Conservation (phyloP, 30 jellyfish, hydroid and myxozoan species). For the Aurelia sp. region DNA sequence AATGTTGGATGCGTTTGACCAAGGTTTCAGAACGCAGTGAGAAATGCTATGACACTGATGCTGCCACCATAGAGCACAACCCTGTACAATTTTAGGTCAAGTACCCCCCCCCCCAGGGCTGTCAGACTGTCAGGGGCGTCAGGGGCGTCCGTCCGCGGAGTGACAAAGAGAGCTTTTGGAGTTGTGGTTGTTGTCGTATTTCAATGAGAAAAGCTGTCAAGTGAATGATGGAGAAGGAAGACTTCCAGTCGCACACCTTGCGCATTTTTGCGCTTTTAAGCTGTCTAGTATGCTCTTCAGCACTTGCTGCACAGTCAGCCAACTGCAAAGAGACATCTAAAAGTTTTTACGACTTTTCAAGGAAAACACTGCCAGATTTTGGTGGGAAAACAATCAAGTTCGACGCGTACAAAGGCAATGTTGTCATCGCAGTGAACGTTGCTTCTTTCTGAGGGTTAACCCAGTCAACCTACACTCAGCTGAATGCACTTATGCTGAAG, state of each 20-base stretch:
- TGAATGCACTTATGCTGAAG: constrained; percentile 91
- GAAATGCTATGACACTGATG: too few species aligned
- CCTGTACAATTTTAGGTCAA: too few species aligned
- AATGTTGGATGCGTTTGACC: too few species aligned
- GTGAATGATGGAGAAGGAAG: not conserved
- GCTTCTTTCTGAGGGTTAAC: constrained; percentile 98
- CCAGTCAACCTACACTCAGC: constrained; percentile 64
- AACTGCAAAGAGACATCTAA: constrained; percentile 23
- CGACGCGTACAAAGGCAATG: constrained; percentile 74
- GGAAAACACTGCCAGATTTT: constrained; percentile 64
- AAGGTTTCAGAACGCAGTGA: too few species aligned
- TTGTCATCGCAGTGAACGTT: constrained; percentile 84
- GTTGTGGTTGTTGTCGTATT: too few species aligned
- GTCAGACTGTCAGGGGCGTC: too few species aligned
- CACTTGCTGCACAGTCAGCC: constrained; percentile 35
- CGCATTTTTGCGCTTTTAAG: not conserved
- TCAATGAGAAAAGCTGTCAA: too few species aligned
- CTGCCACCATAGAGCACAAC: too few species aligned
- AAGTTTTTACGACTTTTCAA: constrained; percentile 46
- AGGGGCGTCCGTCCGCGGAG: too few species aligned
- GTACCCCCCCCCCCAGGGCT: too few species aligned
- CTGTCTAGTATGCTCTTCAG: not conserved
- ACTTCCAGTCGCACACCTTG: not conserved
- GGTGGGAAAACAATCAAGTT: constrained; percentile 58
- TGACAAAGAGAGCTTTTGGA: too few species aligned